Base-by-base conservation (phyloP, 1,140 invertebrate species). In the Elymnias hypermnestra region DNA sequence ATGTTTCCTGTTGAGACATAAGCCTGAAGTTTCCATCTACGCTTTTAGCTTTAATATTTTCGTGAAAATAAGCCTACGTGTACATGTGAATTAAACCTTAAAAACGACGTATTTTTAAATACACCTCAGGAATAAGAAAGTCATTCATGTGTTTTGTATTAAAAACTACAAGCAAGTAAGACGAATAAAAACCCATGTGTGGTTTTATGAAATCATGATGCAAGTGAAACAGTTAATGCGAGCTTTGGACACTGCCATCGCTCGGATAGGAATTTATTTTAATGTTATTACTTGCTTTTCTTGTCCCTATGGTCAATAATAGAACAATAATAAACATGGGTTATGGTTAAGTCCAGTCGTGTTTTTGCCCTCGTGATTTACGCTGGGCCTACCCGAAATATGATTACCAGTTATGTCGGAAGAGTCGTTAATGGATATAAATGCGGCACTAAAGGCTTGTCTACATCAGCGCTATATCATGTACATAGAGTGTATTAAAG, bases 321-420 rank as follows among this genome's bases (percentile, higher is more conserved):
- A 57, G 56, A 60, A 50, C 65, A 61, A 67, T 58, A 63, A 74
- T 74, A 76, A 76, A 74, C 66, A 64, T 44, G 54, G 60, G 63
- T 71, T 72, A 69, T 55, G 62, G 56, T 51, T 59, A 54, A 58
- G 63, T 63, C 63, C 61, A 57, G 55, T 46, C 52, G 65, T 73
- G 69, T 72, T 83, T 82, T 78, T 77, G 70, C 76, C 62, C 57
- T 69, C 66, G 74, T 78, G 77, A 84, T 82, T 84, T 84, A 79
- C 74, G 60, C 72, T 52, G 57, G 65, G 70, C 67, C 77, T 79
- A 77, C 67, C 53, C 62, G 57, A 72, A 79, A 82, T 83, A 82
- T 78, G 75, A 82, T 79, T 79, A 79, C 74, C 72, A 53, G 60
- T 63, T 69, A 63, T 69, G 70, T 72, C 65, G 75, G 71, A 83